Evolutionary conservation across 2,888 invertebrate species (phyloP), one percentile per base, ranked within the genome.

Genomic region (Smittia aterrima): DNA sequence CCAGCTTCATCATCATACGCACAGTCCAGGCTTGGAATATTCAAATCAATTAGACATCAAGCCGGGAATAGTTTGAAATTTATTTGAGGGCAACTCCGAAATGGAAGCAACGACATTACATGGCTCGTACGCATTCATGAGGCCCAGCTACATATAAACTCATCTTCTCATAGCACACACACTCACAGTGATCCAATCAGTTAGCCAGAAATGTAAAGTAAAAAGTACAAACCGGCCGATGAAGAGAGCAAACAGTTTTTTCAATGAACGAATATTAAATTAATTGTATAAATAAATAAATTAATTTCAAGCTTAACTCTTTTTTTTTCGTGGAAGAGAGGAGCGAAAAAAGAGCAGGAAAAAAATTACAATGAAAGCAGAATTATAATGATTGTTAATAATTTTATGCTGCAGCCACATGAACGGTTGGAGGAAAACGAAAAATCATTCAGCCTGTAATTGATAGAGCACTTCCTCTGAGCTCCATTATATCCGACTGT

Each of bases 41-140:
- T 85, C 86, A 77, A 85, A 86, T 80, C 88, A 87, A 80, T 85
- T 89, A 80, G 91, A 91, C 80, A 89, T 91, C 78, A 91, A 91
- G 84, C 91, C 91, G 16, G 81, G 83, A 75, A 80, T 83, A 79
- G 83, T 82, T 79, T 83, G 82, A 83, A 81, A 81, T 76, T 89
- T 88, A 87, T 89, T 89, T 86, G 89, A 89, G 86, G 88, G 86
- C 88, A 88, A 82, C 75, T 76, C 71, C 76, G 76, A 78, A 78
- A 78, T 74, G 54, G 76, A 77, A 74, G 76, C 77, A 76, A 77
- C 58, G 20, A 74, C 62, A 53, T 27, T 74, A 76, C 76, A 74
- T 71, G 75, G 76, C 78, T 75, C 75, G 76, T 75, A 77, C 77
- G 76, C 73, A 68, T 74, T 77, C 76, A 77, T 76, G 76, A 75